These are phyloP conservation scores for Pseudochirops corinnae DNA, from an alignment of 2,797 vertebrate species.

Conservation along the genomic window DNA sequence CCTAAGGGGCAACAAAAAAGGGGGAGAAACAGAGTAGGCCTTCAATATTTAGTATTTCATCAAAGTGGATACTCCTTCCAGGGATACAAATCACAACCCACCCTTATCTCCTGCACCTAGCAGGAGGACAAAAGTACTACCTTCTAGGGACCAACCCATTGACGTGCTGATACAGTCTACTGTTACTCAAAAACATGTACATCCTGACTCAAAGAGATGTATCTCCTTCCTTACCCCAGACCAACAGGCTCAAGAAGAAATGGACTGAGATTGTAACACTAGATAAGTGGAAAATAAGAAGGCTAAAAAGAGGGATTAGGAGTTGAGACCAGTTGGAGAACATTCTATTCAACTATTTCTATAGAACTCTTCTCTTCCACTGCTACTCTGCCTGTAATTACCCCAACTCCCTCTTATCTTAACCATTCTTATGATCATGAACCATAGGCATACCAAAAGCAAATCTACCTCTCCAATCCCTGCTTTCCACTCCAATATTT, in stretches of 20 bases:
- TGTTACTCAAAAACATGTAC: background rate
- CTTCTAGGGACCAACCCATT: background rate
- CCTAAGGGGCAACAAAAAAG: background rate
- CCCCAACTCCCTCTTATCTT: background rate
- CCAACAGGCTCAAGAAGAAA: background rate
- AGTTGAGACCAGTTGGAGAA: background rate
- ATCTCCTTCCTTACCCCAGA: background rate
- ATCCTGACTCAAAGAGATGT: background rate
- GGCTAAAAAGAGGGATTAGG: background rate
- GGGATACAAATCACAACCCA: background rate
- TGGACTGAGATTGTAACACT: background rate
- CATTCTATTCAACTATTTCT: background rate
- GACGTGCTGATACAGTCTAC: background rate
- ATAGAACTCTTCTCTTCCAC: background rate
- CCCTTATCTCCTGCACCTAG: background rate
- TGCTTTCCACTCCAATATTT: background rate
- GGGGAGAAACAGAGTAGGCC: background rate
- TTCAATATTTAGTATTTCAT: background rate
- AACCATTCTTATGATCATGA: background rate
- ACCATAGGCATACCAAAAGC: no score
- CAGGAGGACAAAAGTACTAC: background rate
- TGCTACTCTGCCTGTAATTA: background rate
- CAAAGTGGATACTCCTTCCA: background rate
- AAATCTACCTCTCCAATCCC: no score
- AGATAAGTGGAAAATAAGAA: background rate